phyloP scores from a whole-genome alignment of 2,797 vertebrate species.

The Sus cebifrons region DNA sequence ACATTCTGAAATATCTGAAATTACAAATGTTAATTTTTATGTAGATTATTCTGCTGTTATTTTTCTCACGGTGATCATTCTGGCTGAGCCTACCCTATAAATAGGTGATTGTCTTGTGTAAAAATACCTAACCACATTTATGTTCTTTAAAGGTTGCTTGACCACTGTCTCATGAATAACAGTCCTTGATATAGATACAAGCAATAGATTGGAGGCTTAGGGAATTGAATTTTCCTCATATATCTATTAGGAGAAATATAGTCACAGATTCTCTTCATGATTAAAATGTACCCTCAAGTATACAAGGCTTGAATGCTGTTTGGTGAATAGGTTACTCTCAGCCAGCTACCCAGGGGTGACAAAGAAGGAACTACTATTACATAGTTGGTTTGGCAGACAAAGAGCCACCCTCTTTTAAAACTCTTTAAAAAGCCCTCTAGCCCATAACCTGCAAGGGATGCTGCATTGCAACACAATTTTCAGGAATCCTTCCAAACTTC shows the following conservation, averaged over 20 bases:
- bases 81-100: neutral
- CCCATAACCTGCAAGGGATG: neutral
- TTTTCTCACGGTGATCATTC: neutral
- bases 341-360: neutral
- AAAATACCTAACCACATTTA: neutral
- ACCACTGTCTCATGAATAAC: neutral
- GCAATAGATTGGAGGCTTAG: neutral
- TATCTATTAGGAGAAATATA: neutral
- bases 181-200: neutral
- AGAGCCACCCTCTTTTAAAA: neutral
- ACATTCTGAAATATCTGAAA: constrained; percentile 37
- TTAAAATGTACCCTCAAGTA: neutral
- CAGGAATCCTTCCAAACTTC: neutral
- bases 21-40: constrained; percentile 19
- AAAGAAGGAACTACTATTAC: neutral
- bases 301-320: neutral
- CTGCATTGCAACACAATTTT: neutral
- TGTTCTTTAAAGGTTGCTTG: neutral
- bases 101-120: neutral
- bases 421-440: neutral
- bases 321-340: neutral
- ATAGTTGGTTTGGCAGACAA: neutral
- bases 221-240: neutral
- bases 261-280: neutral
- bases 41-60: neutral